Evolutionary conservation across 2,113 vertebrate species (phyloP), one percentile per base, ranked within the genome.

Genomic region (Asarcornis scutulata): DNA sequence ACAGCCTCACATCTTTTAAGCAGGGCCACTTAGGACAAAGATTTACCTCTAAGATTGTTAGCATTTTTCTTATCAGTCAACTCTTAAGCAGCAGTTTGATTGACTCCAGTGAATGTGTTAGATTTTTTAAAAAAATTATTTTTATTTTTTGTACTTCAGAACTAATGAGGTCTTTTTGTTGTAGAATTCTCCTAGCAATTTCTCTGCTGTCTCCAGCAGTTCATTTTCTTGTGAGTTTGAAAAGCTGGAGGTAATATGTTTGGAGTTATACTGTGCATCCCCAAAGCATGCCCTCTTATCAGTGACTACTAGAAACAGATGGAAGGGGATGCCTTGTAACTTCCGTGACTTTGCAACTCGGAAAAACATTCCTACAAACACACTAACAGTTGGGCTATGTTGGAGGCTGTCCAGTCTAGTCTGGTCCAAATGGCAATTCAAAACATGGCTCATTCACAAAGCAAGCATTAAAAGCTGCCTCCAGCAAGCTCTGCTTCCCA

Each of bases 131-230:
- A 38, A 38, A 38, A 38, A 13, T 17, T 44, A 44, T 50, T 23
- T 12, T 21, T 46, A 20, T 46, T 46, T 21, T 48, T 48, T 29
- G 36, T 36, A 79, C 16, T 87, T 76, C 44, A 55, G 76, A 60
- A 44, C 78, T 95, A 96, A 95, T 95, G 81, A 95, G 86, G 50
- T 85, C 66, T 91, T 95, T 95, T 95, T 95, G 74, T 89, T 92
- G 74, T 36, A 69, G 86, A 94, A 95, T 83, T 95, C 86, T 94
- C 91, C 38, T n/a, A 94, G 67, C 48, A 89, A 76, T 94, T 85
- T 89, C 67, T 89, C 53, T 56, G 38, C 67, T 66, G 60, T 79
- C 74, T 89, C 44, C 44, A 87, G 29, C 17, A 88, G 73, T 60
- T 94, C 60, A 44, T 84, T 79, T 87, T 66, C 77, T 40, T 53